phyloP scores from a whole-genome alignment of 2,888 invertebrate species.

The Sphaerophoria taeniata region DNA sequence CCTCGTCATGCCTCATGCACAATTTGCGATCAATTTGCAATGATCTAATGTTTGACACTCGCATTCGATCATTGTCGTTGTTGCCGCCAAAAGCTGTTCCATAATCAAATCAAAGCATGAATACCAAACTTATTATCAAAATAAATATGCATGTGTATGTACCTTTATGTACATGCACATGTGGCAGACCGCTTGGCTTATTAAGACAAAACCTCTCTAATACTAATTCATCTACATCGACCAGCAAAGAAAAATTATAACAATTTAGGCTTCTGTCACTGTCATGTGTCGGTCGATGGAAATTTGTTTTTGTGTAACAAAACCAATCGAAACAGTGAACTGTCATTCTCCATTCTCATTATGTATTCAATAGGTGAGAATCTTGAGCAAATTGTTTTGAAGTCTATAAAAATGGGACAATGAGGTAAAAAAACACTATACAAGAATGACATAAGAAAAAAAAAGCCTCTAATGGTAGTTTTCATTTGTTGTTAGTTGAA shows the following conservation, averaged over 20 bases:
- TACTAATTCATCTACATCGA: neutral
- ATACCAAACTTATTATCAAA: constrained; percentile 22
- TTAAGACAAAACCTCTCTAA: neutral
- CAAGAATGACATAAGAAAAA: constrained; percentile 47
- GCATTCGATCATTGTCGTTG: neutral
- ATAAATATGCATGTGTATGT: neutral
- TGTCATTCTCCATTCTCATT: constrained; percentile 20
- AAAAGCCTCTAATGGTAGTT: constrained; percentile 51
- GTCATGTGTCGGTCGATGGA: constrained; percentile 41
- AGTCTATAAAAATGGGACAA: constrained; percentile 63
- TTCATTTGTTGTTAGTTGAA: constrained; percentile 27
- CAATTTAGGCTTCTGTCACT: constrained; percentile 53
- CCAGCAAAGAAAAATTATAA: neutral
- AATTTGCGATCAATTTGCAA: constrained; percentile 30
- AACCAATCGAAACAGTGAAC: constrained; percentile 33
- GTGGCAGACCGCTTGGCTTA: constrained; percentile 19
- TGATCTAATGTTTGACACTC: neutral
- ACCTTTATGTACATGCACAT: neutral
- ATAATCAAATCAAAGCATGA: constrained; percentile 17
- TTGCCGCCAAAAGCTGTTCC: neutral
- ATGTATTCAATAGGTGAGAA: constrained; percentile 56
- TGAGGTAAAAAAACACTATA: constrained; percentile 36
- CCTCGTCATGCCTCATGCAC: constrained; percentile 6
- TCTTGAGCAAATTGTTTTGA: constrained; percentile 53
- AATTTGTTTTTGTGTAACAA: constrained; percentile 21